Base-by-base conservation (phyloP, 2,888 invertebrate species). In the Melanostoma mellinum region DNA sequence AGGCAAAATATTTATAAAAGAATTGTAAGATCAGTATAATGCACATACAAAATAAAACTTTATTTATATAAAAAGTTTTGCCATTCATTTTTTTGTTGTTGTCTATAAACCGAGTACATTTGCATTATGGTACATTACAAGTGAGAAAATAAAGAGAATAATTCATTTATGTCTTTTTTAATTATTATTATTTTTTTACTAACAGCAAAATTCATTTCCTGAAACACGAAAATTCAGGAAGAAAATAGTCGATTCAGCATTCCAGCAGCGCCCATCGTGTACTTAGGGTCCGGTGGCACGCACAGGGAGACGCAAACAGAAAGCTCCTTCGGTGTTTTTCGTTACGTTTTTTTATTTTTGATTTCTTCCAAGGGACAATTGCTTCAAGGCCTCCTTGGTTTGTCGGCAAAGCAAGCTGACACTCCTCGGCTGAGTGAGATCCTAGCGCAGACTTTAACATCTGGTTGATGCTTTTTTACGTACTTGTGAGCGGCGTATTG, bases 201-300 rank as follows among this genome's bases (percentile, higher is more conserved):
- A 67, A 65, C 71, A 79, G 35, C 60, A 63, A 75, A 67, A 75
- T 71, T 71, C 32, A 71, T 67, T 79, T 68, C 79, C 84, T 55
- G 79, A 84, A 69, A 61, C 32, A 78, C 63, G 60, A 71, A 61
- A 84, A 67, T 74, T 74, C 75, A 74, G 79, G 79, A 79, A 71
- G 67, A 78, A 85, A 79, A 78, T 72, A 75, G 82, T 85, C 85
- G 86, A 87, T 86, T 86, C 86, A 87, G 86, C 87, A 87, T 87
- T 87, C 86, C 87, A 87, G 85, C 82, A 74, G 72, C 74, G 71
- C 65, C 78, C 84, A 75, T 65, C 60, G 42, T 78, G 63, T 77
- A 73, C 73, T 61, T 77, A 33, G 71, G 67, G 60, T 75, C 67
- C 65, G 65, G 60, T 71, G 69, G 79, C 78, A 79, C 84, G 52